Conservation (phyloP, 2,797 vertebrate genomes). For the Pelobates cultripes region DNA sequence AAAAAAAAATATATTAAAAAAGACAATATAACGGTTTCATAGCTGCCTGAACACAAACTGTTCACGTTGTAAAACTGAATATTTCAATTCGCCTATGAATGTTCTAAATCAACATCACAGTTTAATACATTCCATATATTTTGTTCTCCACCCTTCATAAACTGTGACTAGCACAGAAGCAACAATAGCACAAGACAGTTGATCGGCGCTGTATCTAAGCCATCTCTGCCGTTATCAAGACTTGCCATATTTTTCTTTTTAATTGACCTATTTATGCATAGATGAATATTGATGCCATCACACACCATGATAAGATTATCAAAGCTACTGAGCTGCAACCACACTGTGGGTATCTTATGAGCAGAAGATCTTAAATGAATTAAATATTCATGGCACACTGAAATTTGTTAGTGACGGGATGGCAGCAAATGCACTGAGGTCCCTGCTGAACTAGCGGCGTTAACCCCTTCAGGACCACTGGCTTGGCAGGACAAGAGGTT, state of each 20-base stretch:
- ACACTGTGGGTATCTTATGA: slow-evolving; percentile 35
- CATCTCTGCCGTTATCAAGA: slow-evolving; percentile 30
- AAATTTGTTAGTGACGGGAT: slow-evolving; percentile 4
- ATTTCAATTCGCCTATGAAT: too few species aligned
- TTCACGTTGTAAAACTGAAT: too few species aligned
- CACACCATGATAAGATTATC: slow-evolving; percentile 41
- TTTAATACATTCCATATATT: too few species aligned
- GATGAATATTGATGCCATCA: slow-evolving; percentile 37
- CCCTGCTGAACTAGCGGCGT: not conserved
- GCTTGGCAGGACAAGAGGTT: too few species aligned
- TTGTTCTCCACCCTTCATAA: not conserved
- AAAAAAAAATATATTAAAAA: too few species aligned
- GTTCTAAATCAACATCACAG: not conserved
- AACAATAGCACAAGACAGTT: slow-evolving; percentile 4
- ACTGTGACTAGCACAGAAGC: slow-evolving; percentile 3
- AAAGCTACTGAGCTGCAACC: slow-evolving; percentile 47
- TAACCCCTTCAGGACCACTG: not conserved
- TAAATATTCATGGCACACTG: slow-evolving; percentile 39
- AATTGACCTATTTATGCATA: slow-evolving; percentile 49
- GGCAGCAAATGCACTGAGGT: not conserved
- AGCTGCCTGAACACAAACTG: not conserved
- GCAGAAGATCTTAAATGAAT: slow-evolving; percentile 21
- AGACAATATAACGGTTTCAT: not conserved
- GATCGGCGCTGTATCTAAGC: slow-evolving; percentile 16
- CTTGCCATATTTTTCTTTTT: slow-evolving; percentile 37